Evolutionary conservation across 2,797 vertebrate genomes (phyloP), one percentile per base, ranked within the genome.

Genomic region (Sorex maritimensis): DNA sequence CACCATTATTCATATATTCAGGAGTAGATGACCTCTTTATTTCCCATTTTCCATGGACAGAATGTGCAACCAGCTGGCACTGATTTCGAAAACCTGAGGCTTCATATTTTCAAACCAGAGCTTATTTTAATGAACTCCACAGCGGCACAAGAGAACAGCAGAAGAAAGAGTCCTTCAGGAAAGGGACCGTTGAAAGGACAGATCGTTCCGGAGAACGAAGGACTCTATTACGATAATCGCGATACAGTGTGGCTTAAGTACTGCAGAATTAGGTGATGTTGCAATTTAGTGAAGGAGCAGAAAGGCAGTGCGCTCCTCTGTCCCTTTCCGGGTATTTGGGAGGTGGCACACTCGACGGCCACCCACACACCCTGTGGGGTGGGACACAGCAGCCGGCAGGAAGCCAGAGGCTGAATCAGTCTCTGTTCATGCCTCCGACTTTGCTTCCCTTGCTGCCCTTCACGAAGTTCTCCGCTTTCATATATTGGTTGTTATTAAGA

Each of bases 1-100:
- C 78, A 5, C 17, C n/a, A 13, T 80, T 88, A 68, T 24, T 68
- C 61, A 23, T 67, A 38, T 6, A 71, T 55, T 79, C 12, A 88
- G 74, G 34, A 72, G 24, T 26, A 46, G 44, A 19, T 38, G 4
- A 44, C 8, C 1, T n/a, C 26, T 86, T 81, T 15, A 67, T 44
- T 92, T 8, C 77, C 11, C 5, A 69, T 46, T 84, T 71, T 75
- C 61, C 65, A 93, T 72, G 26, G n/a, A 88, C 4, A 67, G 30
- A 78, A 81, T 44, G 72, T 15, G 58, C 24, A 34, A n/a, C 15
- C 7, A 34, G 1, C 74, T 23, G 34, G 3, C 26, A 52, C 12
- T 65, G 15, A n/a, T 89, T 81, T 58, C 6, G 14, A 23, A 81
- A 88, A 78, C 41, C 0, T 44, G 67, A 68, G 19, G 17, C 12